Percentiles rank a stretch among this genome's conserved stretches.
Evolutionary conservation across 2,113 vertebrate genomes (phyloP).

Genomic region (Neomonachus schauinslandi): DNA sequence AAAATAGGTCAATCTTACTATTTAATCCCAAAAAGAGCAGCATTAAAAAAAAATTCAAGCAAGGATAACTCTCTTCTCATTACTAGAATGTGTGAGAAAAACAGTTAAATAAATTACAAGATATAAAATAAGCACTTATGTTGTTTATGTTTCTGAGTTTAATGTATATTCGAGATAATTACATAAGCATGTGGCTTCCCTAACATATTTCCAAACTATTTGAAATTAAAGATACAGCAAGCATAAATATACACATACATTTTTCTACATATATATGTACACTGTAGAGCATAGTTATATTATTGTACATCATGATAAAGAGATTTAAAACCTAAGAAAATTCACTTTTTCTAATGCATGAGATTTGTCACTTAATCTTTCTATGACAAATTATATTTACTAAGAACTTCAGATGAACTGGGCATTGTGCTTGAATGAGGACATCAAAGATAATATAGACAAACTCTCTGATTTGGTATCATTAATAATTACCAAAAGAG

Average conservation of each 20-base stretch:
- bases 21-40: neutral
- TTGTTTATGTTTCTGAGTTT: conserved; percentile 39
- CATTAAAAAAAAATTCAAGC: neutral
- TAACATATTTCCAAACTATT: conserved; percentile 39
- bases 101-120: neutral
- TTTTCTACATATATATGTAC: neutral
- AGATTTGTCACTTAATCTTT: neutral
- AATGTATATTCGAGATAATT: neutral
- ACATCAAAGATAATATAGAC: neutral
- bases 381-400: neutral
- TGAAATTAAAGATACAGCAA: neutral
- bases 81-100: neutral
- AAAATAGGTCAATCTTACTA: neutral
- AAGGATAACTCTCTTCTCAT: neutral
- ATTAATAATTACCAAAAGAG: neutral
- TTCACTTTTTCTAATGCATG: neutral
- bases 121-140: neutral
- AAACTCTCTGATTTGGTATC: neutral
- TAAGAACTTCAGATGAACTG: neutral
- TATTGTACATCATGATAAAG: neutral
- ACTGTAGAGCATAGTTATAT: neutral
- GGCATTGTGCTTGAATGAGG: neutral
- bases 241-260: neutral
- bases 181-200: neutral
- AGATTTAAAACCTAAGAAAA: neutral